These are phyloP conservation scores for Syrista parreyssii DNA, from an alignment of 2,888 invertebrate species.

Conservation along the genomic window DNA sequence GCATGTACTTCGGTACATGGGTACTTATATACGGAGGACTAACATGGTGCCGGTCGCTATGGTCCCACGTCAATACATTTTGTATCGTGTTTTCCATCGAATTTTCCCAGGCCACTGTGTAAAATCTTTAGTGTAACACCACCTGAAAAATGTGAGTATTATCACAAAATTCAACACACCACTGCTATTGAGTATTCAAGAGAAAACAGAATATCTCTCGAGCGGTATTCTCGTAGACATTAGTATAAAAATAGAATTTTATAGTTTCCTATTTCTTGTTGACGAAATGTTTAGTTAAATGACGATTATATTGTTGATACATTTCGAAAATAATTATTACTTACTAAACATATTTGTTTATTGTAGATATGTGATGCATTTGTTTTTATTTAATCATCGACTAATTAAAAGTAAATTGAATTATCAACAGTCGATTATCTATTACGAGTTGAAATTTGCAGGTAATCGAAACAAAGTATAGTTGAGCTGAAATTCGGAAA, in stretches of 20 bases:
- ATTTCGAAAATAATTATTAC: background rate
- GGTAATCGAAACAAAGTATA: background rate
- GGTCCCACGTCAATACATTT: slow-evolving; percentile 44
- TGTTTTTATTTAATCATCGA: background rate
- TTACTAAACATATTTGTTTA: background rate
- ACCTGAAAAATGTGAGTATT: background rate
- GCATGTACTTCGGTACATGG: background rate
- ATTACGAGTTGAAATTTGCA: background rate
- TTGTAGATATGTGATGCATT: background rate
- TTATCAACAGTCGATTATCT: background rate
- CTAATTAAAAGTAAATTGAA: background rate
- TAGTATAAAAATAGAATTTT: background rate
- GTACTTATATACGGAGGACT: slow-evolving; percentile 13
- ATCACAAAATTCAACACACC: background rate
- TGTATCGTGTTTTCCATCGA: slow-evolving; percentile 32
- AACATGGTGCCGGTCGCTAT: slow-evolving; percentile 53
- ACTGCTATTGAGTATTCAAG: background rate
- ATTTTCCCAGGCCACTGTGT: slow-evolving; percentile 32
- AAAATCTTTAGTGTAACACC: background rate
- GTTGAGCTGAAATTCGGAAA: slow-evolving; percentile 1
- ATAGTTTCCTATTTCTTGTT: background rate
- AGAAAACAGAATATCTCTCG: background rate
- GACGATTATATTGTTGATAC: background rate
- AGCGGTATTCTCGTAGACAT: background rate
- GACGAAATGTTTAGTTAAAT: background rate